These are phyloP conservation scores for Drosophila nebulosa DNA, from an alignment of 1,140 invertebrate genomes.

Conservation along the genomic window DNA sequence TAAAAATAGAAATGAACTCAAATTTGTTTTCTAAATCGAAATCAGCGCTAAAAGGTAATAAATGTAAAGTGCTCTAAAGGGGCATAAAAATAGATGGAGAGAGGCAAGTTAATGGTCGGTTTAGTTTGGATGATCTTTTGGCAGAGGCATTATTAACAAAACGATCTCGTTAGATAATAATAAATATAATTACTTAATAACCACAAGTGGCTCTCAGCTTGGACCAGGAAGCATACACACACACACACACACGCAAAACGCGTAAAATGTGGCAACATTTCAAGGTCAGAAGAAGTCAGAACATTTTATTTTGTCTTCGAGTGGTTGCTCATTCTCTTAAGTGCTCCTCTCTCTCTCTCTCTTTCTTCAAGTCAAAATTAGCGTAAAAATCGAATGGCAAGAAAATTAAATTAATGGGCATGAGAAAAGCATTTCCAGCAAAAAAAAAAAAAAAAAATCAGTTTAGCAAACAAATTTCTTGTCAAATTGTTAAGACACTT, in stretches of 20 bases:
- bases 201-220: neutral
- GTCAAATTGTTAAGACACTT: neutral
- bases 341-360: no score
- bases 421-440: neutral
- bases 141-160: neutral
- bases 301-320: neutral
- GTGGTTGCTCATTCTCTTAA: neutral
- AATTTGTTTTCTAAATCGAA: no score
- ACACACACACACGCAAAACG: no score
- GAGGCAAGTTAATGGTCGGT: neutral
- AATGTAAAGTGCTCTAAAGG: neutral
- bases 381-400: neutral
- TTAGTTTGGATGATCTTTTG: neutral
- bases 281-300: neutral
- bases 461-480: slow-evolving; percentile 28
- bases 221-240: neutral
- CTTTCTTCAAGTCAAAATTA: neutral
- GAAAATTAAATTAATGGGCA: neutral
- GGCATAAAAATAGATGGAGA: neutral
- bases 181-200: neutral
- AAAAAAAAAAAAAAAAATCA: slow-evolving; percentile 9
- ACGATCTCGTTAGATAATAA: neutral
- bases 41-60: no score
- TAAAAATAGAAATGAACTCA: no score
- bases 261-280: neutral